These are phyloP conservation scores for Erythrolamprus reginae DNA, from an alignment of 2,113 vertebrate species.

Conservation along the genomic window DNA sequence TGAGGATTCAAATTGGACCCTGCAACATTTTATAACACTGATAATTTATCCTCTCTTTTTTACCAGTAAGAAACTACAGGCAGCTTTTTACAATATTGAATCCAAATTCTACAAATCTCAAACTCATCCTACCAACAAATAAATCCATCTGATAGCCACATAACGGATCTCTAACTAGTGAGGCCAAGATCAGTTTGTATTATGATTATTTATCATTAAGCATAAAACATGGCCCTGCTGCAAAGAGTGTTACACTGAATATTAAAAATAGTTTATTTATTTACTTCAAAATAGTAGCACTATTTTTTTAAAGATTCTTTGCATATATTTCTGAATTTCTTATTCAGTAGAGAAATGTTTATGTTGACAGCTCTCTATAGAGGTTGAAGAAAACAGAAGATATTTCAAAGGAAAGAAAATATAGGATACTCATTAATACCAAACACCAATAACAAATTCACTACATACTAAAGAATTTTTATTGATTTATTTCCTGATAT, in stretches of 20 bases:
- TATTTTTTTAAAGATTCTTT: background rate
- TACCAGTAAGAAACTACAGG: background rate
- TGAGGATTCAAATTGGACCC: background rate
- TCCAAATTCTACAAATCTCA: background rate
- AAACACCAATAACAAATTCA: background rate
- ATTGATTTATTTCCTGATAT: background rate
- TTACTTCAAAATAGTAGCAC: background rate
- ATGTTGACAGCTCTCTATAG: background rate
- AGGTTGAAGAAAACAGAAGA: rapidly evolving
- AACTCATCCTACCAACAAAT: background rate
- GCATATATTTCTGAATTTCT: background rate
- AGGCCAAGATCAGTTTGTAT: background rate
- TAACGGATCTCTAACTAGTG: background rate
- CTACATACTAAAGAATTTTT: background rate
- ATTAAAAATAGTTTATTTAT: background rate
- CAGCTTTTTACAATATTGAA: background rate
- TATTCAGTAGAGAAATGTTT: background rate
- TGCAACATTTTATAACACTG: background rate
- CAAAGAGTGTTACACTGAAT: background rate
- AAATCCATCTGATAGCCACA: background rate
- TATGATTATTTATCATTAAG: background rate
- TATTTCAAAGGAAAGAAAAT: background rate
- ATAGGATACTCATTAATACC: background rate
- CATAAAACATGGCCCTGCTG: background rate
- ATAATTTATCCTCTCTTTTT: background rate